These are phyloP conservation scores for Sinocyclocheilus anshuiensis DNA, from an alignment of 2,113 vertebrate species.

Conservation along the genomic window DNA sequence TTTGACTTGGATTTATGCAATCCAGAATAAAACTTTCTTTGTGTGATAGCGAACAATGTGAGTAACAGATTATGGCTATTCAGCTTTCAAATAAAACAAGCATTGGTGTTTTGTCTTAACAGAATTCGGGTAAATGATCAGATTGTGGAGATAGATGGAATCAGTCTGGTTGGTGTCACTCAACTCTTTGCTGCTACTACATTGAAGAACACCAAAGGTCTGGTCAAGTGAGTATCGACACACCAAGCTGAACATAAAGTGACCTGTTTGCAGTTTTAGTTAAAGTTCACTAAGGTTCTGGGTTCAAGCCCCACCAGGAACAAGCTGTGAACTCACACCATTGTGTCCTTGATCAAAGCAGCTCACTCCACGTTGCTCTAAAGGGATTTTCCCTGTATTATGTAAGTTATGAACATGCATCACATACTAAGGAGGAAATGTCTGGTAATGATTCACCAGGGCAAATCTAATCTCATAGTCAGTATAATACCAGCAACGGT, in stretches of 20 bases:
- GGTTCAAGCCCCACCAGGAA: neutral
- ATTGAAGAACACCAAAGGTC: slow-evolving; percentile 89
- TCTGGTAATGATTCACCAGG: slow-evolving; percentile 56
- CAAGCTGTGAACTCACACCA: neutral
- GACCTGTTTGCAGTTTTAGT: neutral
- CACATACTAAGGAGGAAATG: neutral
- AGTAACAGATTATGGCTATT: neutral
- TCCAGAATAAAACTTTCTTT: neutral
- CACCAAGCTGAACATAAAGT: neutral
- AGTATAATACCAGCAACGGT: slow-evolving; percentile 1
- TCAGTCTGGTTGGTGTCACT: slow-evolving; percentile 89
- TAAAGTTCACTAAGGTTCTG: neutral
- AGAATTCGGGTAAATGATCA: slow-evolving; percentile 92
- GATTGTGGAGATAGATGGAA: slow-evolving; percentile 88
- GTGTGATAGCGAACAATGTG: neutral
- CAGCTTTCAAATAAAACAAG: neutral
- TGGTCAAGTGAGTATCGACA: slow-evolving; percentile 78
- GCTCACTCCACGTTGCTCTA: neutral
- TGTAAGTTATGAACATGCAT: neutral
- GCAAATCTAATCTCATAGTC: slow-evolving; percentile 35
- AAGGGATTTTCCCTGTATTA: neutral
- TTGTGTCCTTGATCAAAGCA: neutral
- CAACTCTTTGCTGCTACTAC: slow-evolving; percentile 89
- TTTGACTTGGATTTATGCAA: neutral
- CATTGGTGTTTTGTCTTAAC: slow-evolving; percentile 47